Percentiles rank a stretch among this genome's conserved stretches.
These are phyloP conservation scores for Silurus asotus DNA, from an alignment of 2,113 vertebrate genomes.

Conservation along the genomic window DNA sequence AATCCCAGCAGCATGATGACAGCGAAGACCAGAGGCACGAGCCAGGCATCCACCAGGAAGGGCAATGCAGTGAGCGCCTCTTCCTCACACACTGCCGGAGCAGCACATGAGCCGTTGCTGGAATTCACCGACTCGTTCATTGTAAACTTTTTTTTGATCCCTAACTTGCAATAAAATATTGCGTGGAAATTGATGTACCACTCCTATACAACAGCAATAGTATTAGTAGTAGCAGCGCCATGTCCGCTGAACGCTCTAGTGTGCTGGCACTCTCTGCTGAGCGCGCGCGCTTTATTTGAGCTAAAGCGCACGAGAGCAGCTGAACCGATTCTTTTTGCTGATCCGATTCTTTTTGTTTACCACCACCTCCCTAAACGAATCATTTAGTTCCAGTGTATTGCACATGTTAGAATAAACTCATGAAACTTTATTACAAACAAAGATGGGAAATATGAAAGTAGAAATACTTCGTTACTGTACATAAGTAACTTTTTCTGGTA, in stretches of 20 bases:
- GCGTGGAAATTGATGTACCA: background rate
- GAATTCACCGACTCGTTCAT: conserved; percentile 19
- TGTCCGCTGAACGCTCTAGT: background rate
- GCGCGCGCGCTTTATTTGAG: background rate
- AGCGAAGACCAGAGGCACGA: conserved; percentile 69
- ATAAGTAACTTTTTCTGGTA: too few species aligned
- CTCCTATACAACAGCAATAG: background rate
- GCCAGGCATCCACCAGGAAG: conserved; percentile 66
- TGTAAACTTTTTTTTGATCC: background rate
- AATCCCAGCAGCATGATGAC: conserved; percentile 70
- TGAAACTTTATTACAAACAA: too few species aligned
- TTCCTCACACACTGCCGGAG: background rate
- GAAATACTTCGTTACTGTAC: too few species aligned
- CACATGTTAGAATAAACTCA: too few species aligned
- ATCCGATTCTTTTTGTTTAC: too few species aligned
- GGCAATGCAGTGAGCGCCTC: background rate
- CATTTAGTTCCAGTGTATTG: too few species aligned
- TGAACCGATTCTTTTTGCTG: too few species aligned
- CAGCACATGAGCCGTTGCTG: conserved; percentile 1
- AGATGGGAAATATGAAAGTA: too few species aligned
- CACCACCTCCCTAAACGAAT: too few species aligned
- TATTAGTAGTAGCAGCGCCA: background rate
- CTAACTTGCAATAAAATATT: background rate
- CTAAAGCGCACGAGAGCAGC: too few species aligned
- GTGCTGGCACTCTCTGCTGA: too few species aligned